Percentiles rank a stretch among this genome's conserved stretches.
Evolutionary conservation across 2,113 vertebrate genomes (phyloP).

Genomic region (Nicator chloris): DNA sequence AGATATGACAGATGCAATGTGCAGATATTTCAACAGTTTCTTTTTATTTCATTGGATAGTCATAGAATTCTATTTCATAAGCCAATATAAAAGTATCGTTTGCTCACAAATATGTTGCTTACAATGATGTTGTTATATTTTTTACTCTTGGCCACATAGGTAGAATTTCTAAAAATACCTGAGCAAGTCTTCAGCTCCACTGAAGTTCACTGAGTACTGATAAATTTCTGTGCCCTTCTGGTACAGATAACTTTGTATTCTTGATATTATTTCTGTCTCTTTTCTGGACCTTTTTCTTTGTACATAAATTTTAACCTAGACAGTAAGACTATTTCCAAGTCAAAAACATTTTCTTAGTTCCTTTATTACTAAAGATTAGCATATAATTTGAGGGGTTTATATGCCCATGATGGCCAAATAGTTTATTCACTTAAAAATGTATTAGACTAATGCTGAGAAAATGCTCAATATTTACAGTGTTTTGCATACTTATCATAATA

Average conservation of each 20-base stretch:
- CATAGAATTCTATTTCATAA: neutral
- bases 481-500: constrained; percentile 1
- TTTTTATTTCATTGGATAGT: neutral
- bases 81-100: neutral
- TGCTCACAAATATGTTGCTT: neutral
- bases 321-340: neutral
- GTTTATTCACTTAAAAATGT: neutral
- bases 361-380: neutral
- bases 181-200: neutral
- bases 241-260: neutral
- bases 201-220: neutral
- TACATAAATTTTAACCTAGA: neutral
- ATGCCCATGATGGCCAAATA: neutral
- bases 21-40: neutral
- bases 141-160: neutral
- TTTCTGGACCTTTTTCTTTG: neutral
- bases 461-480: neutral
- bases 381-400: neutral
- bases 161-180: neutral
- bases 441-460: constrained; percentile 2
- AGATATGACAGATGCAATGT: neutral
- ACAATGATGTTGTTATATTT: neutral
- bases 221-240: neutral
- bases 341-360: neutral
- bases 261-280: neutral